Evolutionary conservation across 2,113 vertebrate genomes (phyloP), one percentile per base, ranked within the genome.

Genomic region (Zosterops lateralis): DNA sequence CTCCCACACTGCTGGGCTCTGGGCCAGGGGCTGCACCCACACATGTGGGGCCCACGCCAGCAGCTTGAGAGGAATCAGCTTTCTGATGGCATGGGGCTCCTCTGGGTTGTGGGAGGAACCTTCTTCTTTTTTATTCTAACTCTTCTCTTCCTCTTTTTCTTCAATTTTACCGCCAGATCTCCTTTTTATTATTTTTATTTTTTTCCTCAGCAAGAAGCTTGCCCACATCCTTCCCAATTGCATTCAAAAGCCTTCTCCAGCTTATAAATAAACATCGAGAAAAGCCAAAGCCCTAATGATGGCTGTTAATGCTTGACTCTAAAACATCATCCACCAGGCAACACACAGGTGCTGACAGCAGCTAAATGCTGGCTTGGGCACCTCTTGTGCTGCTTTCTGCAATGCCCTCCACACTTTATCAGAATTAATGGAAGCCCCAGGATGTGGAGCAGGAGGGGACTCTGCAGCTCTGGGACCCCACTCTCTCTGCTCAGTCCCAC

Each of bases 1-100:
- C 97, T 42, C 97, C 97, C 90, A 96, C 91, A 1, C 94, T 12
- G 44, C 53, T 0, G 6, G 97, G 96, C 88, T 0, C 47, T 14
- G 1, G 0, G 95, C 96, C 97, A 95, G 73, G 56, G 74, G 83
- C 89, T 66, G 96, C 50, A 4, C 97, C 83, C 95, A 91, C 89
- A 29, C 25, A n/a, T 2, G 32, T 22, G 17, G 29, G 68, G 34
- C 65, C 71, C 2, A n/a, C 56, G 18, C 12, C 17, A 32, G 77
- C 62, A 61, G 66, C 75, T 71, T 26, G 93, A 81, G 87, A 91
- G 66, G 74, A 91, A 87, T 75, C 42, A n/a, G 48, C 80, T 83
- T 82, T 84, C 80, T 84, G 48, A 53, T 75, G 82, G 70, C 72
- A 21, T 16, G 28, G 44, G 38, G 8, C 34, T 88, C 58, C 44